phyloP scores from a whole-genome alignment of 2,888 invertebrate genomes.

The Tiphia femorata region DNA sequence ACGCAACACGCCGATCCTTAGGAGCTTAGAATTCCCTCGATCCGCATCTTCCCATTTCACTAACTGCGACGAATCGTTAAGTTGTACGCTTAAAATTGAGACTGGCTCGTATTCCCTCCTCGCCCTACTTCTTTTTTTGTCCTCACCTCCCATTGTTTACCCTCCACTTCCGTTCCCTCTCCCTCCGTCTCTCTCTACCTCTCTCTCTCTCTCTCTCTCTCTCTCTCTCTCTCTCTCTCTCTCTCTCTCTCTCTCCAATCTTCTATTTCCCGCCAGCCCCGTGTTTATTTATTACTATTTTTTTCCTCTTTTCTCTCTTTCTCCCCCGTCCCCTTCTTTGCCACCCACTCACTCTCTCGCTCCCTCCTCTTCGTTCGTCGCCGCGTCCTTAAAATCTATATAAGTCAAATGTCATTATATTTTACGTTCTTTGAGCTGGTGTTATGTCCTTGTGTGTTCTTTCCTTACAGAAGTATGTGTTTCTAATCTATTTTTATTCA shows the following conservation, averaged over 20 bases:
- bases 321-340: background rate
- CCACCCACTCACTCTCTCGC: background rate
- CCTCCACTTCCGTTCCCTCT: too few relatives aligned
- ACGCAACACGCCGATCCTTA: too few relatives aligned
- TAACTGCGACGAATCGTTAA: too few relatives aligned
- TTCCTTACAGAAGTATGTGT: slow-evolving; percentile 16
- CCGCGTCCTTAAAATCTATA: slow-evolving; percentile 32
- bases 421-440: slow-evolving; percentile 57
- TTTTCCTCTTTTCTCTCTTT: background rate
- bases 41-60: too few relatives aligned
- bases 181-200: too few relatives aligned
- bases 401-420: slow-evolving; percentile 34
- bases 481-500: slow-evolving; percentile 9
- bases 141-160: too few relatives aligned
- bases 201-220: too few relatives aligned
- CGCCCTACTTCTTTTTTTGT: too few relatives aligned
- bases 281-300: background rate
- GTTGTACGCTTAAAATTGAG: too few relatives aligned
- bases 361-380: background rate
- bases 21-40: too few relatives aligned
- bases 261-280: slow-evolving; percentile 3
- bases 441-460: slow-evolving; percentile 52
- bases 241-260: slow-evolving; percentile 12
- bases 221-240: slow-evolving; percentile 31
- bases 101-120: too few relatives aligned